A percentile compares a stretch with the other conserved stretches of the same genome.
Evolutionary conservation across 2,888 invertebrate species (phyloP).

Genomic region (Drosophila borealis): DNA sequence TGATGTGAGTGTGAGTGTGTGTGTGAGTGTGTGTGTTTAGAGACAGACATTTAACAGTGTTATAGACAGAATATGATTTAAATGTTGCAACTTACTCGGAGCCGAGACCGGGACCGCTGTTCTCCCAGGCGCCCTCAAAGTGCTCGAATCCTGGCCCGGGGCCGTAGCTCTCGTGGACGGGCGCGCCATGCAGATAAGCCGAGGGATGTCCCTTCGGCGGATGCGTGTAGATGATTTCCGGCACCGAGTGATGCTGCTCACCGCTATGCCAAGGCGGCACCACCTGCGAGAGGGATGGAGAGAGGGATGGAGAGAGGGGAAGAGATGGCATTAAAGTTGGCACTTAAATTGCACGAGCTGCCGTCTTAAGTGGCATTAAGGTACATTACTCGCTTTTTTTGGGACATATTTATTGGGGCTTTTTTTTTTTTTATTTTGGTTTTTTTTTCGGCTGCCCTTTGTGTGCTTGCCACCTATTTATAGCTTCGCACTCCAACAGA

Average conservation of each 20-base stretch:
- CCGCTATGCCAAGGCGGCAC: slow-evolving; percentile 82
- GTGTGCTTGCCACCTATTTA: slow-evolving; percentile 55
- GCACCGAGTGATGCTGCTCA: slow-evolving; percentile 77
- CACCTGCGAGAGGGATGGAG: slow-evolving; percentile 63
- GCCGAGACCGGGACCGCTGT: slow-evolving; percentile 88
- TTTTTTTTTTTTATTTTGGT: slow-evolving; percentile 27
- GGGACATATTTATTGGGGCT: slow-evolving; percentile 12
- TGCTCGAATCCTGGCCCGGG: slow-evolving; percentile 84
- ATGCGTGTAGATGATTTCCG: slow-evolving; percentile 83
- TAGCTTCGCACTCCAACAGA: slow-evolving; percentile 41
- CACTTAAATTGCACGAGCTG: slow-evolving; percentile 29
- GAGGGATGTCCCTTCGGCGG: slow-evolving; percentile 84
- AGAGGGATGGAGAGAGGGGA: not conserved
- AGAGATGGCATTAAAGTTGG: slow-evolving; percentile 10
- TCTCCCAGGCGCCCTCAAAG: slow-evolving; percentile 87
- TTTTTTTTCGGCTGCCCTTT: slow-evolving; percentile 28
- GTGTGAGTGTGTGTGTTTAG: slow-evolving; percentile 41
- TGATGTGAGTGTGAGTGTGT: slow-evolving; percentile 15
- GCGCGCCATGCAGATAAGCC: slow-evolving; percentile 82
- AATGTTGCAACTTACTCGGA: slow-evolving; percentile 86
- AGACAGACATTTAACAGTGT: slow-evolving; percentile 49
- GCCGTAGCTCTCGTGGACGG: slow-evolving; percentile 79
- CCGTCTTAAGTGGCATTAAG: slow-evolving; percentile 4
- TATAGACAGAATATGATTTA: slow-evolving; percentile 21
- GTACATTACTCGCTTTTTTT: slow-evolving; percentile 11